phyloP scores from a whole-genome alignment of 2,888 invertebrate species.

The Ophioninae sp. region DNA sequence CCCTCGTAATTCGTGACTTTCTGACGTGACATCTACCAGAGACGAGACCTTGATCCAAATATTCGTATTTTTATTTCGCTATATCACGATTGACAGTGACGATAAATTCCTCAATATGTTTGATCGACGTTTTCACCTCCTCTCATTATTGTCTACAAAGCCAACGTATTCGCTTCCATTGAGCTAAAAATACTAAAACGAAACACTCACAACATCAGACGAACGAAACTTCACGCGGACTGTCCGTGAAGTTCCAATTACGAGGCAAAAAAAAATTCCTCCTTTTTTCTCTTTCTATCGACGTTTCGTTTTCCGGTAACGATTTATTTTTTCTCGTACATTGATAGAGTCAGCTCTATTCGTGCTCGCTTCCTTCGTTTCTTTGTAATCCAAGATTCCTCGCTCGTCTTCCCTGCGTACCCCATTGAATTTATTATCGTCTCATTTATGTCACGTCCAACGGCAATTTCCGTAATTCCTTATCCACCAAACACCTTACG shows the following conservation, averaged over 20 bases:
- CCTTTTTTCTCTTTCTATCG: neutral
- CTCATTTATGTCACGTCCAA: neutral
- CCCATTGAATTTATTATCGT: neutral
- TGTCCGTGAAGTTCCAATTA: neutral
- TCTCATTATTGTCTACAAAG: neutral
- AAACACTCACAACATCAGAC: neutral
- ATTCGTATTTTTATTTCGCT: constrained; percentile 1
- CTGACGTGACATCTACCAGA: neutral
- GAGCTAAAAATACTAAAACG: neutral
- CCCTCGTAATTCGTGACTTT: neutral
- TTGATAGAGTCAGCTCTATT: neutral
- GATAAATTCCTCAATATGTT: neutral
- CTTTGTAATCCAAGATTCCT: neutral
- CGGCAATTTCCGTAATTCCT: neutral
- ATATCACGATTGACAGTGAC: neutral
- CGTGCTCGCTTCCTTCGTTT: neutral
- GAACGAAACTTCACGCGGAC: neutral
- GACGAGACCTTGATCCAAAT: constrained; percentile 8
- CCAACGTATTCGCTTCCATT: neutral
- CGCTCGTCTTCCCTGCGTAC: neutral
- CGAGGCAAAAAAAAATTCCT: neutral
- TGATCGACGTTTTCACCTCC: neutral
- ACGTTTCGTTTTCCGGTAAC: neutral
- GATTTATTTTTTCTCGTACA: neutral
- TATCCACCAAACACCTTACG: neutral